Evolutionary conservation across 1,140 invertebrate species (phyloP).

Genomic region (Diorhabda carinulata): DNA sequence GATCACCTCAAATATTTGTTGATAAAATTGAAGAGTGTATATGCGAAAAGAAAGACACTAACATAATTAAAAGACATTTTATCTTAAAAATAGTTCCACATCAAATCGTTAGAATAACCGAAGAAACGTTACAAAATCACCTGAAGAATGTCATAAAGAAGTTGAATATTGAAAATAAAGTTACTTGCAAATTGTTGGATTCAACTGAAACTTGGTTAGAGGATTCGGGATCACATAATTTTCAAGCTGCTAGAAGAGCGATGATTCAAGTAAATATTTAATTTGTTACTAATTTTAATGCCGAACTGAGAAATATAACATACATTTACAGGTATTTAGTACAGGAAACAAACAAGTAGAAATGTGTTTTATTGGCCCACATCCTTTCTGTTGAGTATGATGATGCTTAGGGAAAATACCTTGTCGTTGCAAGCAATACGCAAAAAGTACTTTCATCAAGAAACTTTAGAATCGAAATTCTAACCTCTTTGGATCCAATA

Average conservation of each 20-base stretch:
- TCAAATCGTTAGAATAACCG: slow-evolving; percentile 36
- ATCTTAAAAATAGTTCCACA: slow-evolving; percentile 45
- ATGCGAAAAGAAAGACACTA: slow-evolving; percentile 40
- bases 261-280: slow-evolving; percentile 37
- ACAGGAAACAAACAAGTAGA: too few relatives aligned
- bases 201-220: slow-evolving; percentile 42
- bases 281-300: too few relatives aligned
- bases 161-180: slow-evolving; percentile 37
- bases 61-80: slow-evolving; percentile 39
- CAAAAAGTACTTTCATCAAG: too few relatives aligned
- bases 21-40: slow-evolving; percentile 39
- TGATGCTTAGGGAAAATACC: too few relatives aligned
- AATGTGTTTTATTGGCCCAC: too few relatives aligned
- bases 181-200: slow-evolving; percentile 33
- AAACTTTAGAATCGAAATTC: too few relatives aligned
- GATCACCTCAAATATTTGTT: slow-evolving; percentile 39
- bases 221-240: slow-evolving; percentile 36
- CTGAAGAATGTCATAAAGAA: slow-evolving; percentile 37
- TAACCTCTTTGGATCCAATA: too few relatives aligned
- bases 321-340: too few relatives aligned
- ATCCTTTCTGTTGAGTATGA: too few relatives aligned
- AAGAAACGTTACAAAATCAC: slow-evolving; percentile 28
- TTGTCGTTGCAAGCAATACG: too few relatives aligned
- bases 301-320: too few relatives aligned
- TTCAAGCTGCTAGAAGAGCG: slow-evolving; percentile 42